phyloP scores from a whole-genome alignment of 2,113 vertebrate genomes.

The Speoplatyrhinus poulsoni region DNA sequence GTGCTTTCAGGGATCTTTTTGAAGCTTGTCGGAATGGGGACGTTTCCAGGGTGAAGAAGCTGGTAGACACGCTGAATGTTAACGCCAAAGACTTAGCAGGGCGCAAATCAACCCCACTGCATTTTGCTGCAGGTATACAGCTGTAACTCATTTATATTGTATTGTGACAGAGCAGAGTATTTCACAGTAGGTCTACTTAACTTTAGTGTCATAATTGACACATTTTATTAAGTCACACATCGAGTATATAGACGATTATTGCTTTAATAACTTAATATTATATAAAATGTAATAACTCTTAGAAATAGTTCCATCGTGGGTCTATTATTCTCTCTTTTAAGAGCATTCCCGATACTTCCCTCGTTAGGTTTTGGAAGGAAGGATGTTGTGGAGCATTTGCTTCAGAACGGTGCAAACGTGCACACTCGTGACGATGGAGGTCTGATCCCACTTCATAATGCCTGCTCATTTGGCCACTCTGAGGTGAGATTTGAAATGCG shows the following conservation, averaged over 20 bases:
- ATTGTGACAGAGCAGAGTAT: neutral
- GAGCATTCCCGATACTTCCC: neutral
- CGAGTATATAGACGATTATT: no score
- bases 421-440: slow-evolving; percentile 95
- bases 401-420: slow-evolving; percentile 96
- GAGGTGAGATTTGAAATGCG: slow-evolving; percentile 67
- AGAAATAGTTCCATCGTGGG: no score
- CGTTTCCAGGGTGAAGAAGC: slow-evolving; percentile 91
- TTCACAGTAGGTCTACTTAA: neutral
- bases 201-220: neutral
- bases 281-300: neutral
- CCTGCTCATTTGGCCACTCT: slow-evolving; percentile 96
- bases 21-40: slow-evolving; percentile 98
- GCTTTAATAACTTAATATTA: no score
- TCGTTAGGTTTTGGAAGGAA: slow-evolving; percentile 93
- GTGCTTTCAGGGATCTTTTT: slow-evolving; percentile 90
- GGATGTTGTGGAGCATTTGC: slow-evolving; percentile 95
- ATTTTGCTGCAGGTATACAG: slow-evolving; percentile 93
- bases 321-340: neutral
- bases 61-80: slow-evolving; percentile 93
- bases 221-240: no score
- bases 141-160: neutral
- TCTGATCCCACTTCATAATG: slow-evolving; percentile 95
- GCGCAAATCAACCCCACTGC: slow-evolving; percentile 94
- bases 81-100: slow-evolving; percentile 99